Percentiles rank a stretch among this genome's conserved stretches.
These are phyloP conservation scores for Xiphophorus couchianus DNA, from an alignment of 2,113 vertebrate genomes.

Conservation along the genomic window DNA sequence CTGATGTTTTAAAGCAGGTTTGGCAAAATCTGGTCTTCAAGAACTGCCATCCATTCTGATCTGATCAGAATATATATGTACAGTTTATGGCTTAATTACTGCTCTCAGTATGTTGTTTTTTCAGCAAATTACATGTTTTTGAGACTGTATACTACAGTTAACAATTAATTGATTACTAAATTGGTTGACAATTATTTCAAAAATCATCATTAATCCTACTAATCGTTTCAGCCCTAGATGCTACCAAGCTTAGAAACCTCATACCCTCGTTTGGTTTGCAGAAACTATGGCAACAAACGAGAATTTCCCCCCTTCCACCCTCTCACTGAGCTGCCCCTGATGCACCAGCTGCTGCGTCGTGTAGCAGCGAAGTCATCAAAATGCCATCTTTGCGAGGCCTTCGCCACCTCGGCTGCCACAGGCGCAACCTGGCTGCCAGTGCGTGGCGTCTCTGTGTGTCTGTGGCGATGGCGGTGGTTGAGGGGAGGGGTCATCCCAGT, in stretches of 20 bases:
- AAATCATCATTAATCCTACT: too few species aligned
- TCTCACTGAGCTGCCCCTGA: conserved; percentile 65
- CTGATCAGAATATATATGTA: too few species aligned
- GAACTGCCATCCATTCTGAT: too few species aligned
- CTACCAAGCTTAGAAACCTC: conserved; percentile 48
- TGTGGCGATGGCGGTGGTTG: not conserved
- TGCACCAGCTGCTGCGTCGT: conserved; percentile 80
- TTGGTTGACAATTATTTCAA: too few species aligned
- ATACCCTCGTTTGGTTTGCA: conserved; percentile 41
- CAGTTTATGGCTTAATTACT: too few species aligned
- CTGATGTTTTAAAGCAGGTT: too few species aligned
- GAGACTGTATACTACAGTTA: too few species aligned
- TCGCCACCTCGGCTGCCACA: conserved; percentile 62
- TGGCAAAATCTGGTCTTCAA: too few species aligned
- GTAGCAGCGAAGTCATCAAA: conserved; percentile 80
- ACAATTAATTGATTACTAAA: too few species aligned
- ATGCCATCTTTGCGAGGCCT: conserved; percentile 73
- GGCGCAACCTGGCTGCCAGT: conserved; percentile 61
- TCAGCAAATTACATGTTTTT: too few species aligned
- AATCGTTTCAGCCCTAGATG: conserved; percentile 8
- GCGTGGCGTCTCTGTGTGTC: conserved; percentile 14
- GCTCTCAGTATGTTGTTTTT: too few species aligned
- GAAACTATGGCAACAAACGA: conserved; percentile 76
- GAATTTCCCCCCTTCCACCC: conserved; percentile 15
- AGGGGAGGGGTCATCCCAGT: conserved; percentile 37